Percentiles rank a stretch among this genome's conserved stretches.
phyloP scores from a whole-genome alignment of 2,113 vertebrate species.

The Thamnaconus septentrionalis region DNA sequence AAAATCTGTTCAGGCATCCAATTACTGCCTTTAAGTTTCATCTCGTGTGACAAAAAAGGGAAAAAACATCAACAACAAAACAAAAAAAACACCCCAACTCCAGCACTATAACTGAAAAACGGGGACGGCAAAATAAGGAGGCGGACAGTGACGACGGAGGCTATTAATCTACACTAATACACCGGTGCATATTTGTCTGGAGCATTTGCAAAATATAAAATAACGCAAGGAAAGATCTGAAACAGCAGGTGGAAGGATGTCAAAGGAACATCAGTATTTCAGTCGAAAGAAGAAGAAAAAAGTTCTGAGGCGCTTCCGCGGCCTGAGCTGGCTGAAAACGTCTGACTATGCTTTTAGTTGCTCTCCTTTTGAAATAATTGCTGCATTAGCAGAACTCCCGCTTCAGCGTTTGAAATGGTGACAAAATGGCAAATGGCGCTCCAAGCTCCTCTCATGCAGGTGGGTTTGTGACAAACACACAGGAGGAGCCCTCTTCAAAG shows the following conservation, averaged over 20 bases:
- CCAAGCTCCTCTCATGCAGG: slow-evolving; percentile 43
- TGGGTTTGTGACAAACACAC: slow-evolving; percentile 53
- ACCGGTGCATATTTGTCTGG: slow-evolving; percentile 19
- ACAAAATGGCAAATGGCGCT: slow-evolving; percentile 57
- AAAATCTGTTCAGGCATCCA: slow-evolving; percentile 66
- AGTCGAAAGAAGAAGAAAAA: slow-evolving; percentile 7
- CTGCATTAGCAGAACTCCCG: slow-evolving; percentile 61
- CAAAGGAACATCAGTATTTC: slow-evolving; percentile 13
- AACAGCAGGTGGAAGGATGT: slow-evolving; percentile 14
- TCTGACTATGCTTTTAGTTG: slow-evolving; percentile 51
- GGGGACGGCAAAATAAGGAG: slow-evolving; percentile 21
- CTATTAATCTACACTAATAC: slow-evolving; percentile 57
- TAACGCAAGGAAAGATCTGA: slow-evolving; percentile 7
- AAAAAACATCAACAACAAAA: slow-evolving; percentile 25
- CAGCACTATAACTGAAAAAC: slow-evolving; percentile 38
- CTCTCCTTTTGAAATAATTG: slow-evolving; percentile 65
- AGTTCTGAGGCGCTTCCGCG: slow-evolving; percentile 32
- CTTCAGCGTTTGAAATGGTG: slow-evolving; percentile 56
- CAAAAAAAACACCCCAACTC: slow-evolving; percentile 50
- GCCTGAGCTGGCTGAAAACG: slow-evolving; percentile 42
- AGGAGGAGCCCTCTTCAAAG: slow-evolving; percentile 65
- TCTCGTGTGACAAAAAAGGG: slow-evolving; percentile 20
- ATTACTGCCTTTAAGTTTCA: slow-evolving; percentile 70
- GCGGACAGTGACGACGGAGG: slow-evolving; percentile 24
- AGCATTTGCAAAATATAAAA: neutral